Percentiles rank a stretch among this genome's conserved stretches.
phyloP scores from a whole-genome alignment of 1,140 invertebrate genomes.

The Archivesica marissinica region DNA sequence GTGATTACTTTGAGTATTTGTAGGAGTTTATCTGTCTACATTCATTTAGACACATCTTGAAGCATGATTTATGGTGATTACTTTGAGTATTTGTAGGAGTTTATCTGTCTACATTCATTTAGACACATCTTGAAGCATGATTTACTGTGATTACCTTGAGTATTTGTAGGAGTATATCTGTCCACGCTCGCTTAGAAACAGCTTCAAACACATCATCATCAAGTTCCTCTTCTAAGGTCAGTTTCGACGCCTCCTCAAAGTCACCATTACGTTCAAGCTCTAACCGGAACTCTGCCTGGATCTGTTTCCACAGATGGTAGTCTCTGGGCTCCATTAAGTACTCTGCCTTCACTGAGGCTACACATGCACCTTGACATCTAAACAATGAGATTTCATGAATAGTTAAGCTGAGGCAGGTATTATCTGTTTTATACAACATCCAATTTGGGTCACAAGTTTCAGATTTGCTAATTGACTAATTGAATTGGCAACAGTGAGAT shows the following conservation, averaged over 20 bases:
- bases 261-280: constrained; percentile 70
- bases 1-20: no score
- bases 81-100: constrained; percentile 82
- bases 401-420: no score
- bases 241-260: constrained; percentile 60
- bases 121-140: constrained; percentile 83
- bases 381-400: no score
- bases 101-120: constrained; percentile 83
- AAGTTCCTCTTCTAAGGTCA: constrained; percentile 71
- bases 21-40: no score
- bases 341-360: constrained; percentile 82
- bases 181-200: constrained; percentile 83
- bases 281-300: constrained; percentile 74
- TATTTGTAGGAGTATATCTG: constrained; percentile 82
- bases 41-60: no score
- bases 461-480: no score
- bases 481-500: no score
- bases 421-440: no score
- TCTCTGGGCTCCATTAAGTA: constrained; percentile 82
- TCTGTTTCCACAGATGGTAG: constrained; percentile 81
- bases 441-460: no score
- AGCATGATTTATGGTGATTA: no score
- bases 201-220: constrained; percentile 83
- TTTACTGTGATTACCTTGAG: constrained; percentile 82
- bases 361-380: constrained; percentile 83